These are phyloP conservation scores for Intellagama lesueurii DNA, from an alignment of 2,797 vertebrate species.

Conservation along the genomic window DNA sequence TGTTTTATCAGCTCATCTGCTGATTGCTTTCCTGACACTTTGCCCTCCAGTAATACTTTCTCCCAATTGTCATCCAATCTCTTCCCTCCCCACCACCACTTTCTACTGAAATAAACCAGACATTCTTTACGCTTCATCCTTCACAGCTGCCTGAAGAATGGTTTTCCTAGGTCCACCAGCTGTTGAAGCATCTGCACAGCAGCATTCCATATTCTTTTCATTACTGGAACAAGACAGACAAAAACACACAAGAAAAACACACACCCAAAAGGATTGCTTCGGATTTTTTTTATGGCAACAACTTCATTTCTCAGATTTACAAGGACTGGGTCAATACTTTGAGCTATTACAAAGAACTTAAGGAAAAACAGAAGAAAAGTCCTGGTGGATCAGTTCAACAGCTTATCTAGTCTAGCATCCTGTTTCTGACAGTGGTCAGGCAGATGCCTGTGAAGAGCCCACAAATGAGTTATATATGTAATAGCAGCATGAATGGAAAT, in stretches of 20 bases:
- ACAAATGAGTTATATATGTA: neutral
- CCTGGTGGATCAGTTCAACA: neutral
- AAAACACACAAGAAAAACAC: neutral
- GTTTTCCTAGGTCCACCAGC: neutral
- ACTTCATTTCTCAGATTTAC: neutral
- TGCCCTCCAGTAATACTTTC: constrained; percentile 39
- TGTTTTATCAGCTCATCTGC: constrained; percentile 58
- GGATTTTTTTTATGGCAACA: neutral
- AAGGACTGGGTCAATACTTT: no score
- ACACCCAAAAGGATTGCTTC: neutral
- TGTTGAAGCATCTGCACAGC: constrained; percentile 23
- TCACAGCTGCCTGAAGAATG: constrained; percentile 33
- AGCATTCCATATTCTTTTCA: neutral
- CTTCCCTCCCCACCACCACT: neutral
- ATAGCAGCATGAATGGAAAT: neutral
- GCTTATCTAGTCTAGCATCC: neutral
- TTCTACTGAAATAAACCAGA: constrained; percentile 49
- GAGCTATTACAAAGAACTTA: neutral
- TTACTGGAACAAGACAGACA: neutral
- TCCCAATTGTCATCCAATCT: constrained; percentile 54
- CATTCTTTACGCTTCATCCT: constrained; percentile 32
- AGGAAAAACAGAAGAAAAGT: neutral
- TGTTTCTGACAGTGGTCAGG: neutral
- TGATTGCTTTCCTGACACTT: constrained; percentile 66
- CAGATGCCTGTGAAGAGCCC: neutral